Evolutionary conservation across 2,888 invertebrate genomes (phyloP).

Genomic region (Ceratothoa steindachneri): DNA sequence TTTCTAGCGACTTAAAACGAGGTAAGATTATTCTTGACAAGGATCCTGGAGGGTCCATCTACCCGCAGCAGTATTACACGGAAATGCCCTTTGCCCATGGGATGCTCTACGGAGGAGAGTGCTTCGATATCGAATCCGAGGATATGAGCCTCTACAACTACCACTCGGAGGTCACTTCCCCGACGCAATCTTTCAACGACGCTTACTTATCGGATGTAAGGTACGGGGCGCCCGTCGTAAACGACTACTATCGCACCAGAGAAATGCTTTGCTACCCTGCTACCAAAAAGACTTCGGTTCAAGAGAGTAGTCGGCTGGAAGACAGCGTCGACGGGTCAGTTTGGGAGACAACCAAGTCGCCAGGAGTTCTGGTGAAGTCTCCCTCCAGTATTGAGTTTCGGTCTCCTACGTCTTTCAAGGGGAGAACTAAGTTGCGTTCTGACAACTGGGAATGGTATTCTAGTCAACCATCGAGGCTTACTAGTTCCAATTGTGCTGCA

Average conservation of each 20-base stretch:
- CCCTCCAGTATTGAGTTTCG: neutral
- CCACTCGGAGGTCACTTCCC: neutral
- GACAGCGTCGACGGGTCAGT: neutral
- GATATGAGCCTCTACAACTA: neutral
- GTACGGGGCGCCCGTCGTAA: neutral
- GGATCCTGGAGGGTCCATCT: neutral
- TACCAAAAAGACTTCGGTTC: too few relatives aligned
- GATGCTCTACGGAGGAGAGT: neutral
- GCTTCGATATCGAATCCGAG: neutral
- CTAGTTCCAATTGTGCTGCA: conserved; percentile 22
- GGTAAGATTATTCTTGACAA: neutral
- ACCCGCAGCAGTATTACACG: neutral
- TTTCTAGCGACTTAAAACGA: neutral
- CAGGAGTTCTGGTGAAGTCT: neutral
- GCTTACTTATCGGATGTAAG: neutral
- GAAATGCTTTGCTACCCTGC: neutral
- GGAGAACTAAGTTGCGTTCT: conserved; percentile 28
- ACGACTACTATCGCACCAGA: neutral
- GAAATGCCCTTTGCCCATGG: neutral
- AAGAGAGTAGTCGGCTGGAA: neutral
- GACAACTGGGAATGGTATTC: conserved; percentile 46
- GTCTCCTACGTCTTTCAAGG: conserved; percentile 4
- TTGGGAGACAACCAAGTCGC: too few relatives aligned
- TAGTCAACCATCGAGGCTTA: conserved; percentile 14
- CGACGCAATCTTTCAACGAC: neutral